phyloP scores from a whole-genome alignment of 2,797 vertebrate genomes.

The Sarcophilus harrisii region DNA sequence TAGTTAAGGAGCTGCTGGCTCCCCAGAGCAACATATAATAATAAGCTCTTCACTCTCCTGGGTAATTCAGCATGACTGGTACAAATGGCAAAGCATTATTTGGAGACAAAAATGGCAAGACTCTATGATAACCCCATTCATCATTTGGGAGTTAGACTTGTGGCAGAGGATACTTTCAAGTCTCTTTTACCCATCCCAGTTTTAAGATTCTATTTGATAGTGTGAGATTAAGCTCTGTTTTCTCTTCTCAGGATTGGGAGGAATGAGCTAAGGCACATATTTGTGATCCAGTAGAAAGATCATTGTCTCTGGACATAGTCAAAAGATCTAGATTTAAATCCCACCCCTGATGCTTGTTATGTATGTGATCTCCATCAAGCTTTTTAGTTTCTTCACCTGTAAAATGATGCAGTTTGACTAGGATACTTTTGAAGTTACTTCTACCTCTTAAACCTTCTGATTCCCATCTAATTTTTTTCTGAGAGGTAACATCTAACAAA shows the following conservation, averaged over 20 bases:
- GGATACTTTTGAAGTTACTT: neutral
- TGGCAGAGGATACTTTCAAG: neutral
- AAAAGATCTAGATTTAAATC: neutral
- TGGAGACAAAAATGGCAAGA: neutral
- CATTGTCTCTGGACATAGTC: neutral
- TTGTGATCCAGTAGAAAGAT: neutral
- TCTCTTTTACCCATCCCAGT: neutral
- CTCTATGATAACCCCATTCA: neutral
- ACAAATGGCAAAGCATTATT: constrained; percentile 28
- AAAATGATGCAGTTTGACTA: neutral
- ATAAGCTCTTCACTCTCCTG: constrained; percentile 19
- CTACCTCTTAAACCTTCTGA: neutral
- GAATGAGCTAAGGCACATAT: neutral
- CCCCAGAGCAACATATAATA: constrained; percentile 30
- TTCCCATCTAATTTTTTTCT: neutral
- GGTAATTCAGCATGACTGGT: neutral
- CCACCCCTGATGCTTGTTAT: neutral
- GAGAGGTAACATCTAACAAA: neutral
- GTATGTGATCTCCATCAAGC: neutral
- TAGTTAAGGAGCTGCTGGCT: constrained; percentile 33
- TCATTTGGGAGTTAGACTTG: neutral
- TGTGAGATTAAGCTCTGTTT: neutral
- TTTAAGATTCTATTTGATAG: neutral
- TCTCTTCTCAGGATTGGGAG: neutral
- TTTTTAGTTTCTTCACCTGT: neutral